Evolutionary conservation across 2,797 vertebrate species (phyloP).

Genomic region (Falco peregrinus): DNA sequence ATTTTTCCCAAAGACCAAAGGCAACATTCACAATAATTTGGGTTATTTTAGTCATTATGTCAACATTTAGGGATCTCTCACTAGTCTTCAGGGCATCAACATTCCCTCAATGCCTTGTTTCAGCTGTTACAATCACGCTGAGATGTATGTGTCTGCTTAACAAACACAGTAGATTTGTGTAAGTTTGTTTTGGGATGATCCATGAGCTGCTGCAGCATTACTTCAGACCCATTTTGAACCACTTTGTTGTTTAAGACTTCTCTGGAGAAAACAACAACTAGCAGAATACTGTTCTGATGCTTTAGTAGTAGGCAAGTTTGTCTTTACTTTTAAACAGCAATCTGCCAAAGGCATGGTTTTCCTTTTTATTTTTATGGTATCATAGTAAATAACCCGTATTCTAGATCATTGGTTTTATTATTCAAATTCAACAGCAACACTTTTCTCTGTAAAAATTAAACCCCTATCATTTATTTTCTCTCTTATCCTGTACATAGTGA

Average conservation of each 20-base stretch:
- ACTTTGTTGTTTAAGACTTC: background rate
- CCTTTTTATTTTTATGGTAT: background rate
- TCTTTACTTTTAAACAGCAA: background rate
- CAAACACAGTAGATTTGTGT: background rate
- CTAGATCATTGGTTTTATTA: background rate
- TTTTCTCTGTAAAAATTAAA: background rate
- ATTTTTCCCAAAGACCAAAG: background rate
- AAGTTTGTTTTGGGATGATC: background rate
- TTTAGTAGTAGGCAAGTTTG: background rate
- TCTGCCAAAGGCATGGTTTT: background rate
- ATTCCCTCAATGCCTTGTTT: background rate
- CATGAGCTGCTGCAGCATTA: background rate
- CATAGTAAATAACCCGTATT: background rate
- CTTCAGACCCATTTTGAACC: background rate
- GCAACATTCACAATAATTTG: background rate
- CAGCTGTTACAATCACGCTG: background rate
- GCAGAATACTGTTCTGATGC: background rate
- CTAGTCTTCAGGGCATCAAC: background rate
- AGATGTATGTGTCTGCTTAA: background rate
- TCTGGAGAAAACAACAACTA: background rate
- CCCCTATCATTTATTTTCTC: background rate
- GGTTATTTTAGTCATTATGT: background rate
- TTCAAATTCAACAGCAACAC: background rate
- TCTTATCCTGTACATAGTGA: background rate
- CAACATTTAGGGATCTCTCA: background rate